Evolutionary conservation across 2,888 invertebrate genomes (phyloP).

Genomic region (Netelia melanura): DNA sequence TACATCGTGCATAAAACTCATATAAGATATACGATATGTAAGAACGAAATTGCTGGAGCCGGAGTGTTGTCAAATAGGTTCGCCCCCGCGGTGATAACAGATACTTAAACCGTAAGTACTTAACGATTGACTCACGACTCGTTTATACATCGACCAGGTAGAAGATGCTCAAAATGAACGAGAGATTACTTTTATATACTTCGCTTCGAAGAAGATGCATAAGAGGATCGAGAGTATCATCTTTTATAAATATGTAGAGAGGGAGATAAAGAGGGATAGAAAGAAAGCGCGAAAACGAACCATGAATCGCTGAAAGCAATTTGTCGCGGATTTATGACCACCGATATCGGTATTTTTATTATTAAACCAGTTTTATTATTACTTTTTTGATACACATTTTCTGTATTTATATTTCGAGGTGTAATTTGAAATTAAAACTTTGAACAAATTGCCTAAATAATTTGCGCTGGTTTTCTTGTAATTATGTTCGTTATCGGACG

Average conservation of each 20-base stretch:
- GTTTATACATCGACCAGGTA: conserved; percentile 1
- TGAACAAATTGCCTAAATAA: no score
- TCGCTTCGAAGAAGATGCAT: conserved; percentile 24
- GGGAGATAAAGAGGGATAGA: background rate
- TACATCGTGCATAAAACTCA: background rate
- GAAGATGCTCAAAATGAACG: background rate
- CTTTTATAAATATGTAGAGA: background rate
- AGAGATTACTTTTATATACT: conserved; percentile 19
- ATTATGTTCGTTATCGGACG: no score
- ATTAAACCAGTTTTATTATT: no score
- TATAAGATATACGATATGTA: conserved; percentile 12
- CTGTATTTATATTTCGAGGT: no score
- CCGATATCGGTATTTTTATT: background rate
- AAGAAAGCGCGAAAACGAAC: conserved; percentile 9
- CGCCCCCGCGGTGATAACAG: conserved; percentile 60
- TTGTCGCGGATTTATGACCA: conserved; percentile 39
- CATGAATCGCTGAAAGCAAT: conserved; percentile 15
- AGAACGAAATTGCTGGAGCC: conserved; percentile 37
- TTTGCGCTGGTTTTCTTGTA: no score
- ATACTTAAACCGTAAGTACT: conserved; percentile 52
- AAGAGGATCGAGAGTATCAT: conserved; percentile 33
- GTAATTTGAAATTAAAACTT: no score
- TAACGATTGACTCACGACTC: conserved; percentile 44
- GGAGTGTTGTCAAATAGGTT: conserved; percentile 47
- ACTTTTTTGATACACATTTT: no score